Percentiles rank a stretch among this genome's conserved stretches.
Conservation (phyloP, 30 jellyfish, hydroid and myxozoan species). For the Aurelia sp. region DNA sequence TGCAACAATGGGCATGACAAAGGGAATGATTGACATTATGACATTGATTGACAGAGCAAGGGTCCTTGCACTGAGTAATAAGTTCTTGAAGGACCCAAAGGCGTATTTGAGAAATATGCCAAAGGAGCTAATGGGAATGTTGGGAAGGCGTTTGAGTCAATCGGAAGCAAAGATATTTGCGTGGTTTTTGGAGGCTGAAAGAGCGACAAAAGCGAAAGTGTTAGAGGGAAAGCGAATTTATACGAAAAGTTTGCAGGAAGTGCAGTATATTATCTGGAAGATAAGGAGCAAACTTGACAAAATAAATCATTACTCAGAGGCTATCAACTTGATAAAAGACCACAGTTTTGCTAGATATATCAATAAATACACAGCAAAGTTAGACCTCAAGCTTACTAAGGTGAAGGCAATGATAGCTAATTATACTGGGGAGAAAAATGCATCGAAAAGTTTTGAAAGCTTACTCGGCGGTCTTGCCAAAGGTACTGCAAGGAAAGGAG, state of each 20-base stretch:
- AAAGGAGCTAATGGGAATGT: neutral
- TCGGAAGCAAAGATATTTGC: constrained; percentile 11
- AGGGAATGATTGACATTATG: constrained; percentile 9
- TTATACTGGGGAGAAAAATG: neutral
- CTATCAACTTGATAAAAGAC: neutral
- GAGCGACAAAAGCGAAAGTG: constrained; percentile 9
- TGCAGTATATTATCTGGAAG: neutral
- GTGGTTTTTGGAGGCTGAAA: constrained; percentile 44
- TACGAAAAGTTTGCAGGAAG: neutral
- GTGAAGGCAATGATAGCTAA: neutral
- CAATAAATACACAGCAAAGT: neutral
- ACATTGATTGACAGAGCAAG: constrained; percentile 8
- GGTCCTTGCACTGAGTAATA: neutral
- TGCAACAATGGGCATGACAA: constrained; percentile 8
- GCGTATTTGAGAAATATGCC: constrained; percentile 32
- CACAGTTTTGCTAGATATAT: neutral
- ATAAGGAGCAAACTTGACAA: neutral
- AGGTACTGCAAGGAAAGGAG: neutral
- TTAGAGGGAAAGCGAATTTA: constrained; percentile 3
- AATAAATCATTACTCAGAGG: constrained; percentile 17
- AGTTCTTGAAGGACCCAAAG: constrained; percentile 44
- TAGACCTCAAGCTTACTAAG: neutral
- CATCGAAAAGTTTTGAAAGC: neutral
- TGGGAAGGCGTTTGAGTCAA: neutral
- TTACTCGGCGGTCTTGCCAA: neutral